Evolutionary conservation across 30 jellyfish, hydroid and myxozoan species (phyloP).

Genomic region (Aurelia coerulea): DNA sequence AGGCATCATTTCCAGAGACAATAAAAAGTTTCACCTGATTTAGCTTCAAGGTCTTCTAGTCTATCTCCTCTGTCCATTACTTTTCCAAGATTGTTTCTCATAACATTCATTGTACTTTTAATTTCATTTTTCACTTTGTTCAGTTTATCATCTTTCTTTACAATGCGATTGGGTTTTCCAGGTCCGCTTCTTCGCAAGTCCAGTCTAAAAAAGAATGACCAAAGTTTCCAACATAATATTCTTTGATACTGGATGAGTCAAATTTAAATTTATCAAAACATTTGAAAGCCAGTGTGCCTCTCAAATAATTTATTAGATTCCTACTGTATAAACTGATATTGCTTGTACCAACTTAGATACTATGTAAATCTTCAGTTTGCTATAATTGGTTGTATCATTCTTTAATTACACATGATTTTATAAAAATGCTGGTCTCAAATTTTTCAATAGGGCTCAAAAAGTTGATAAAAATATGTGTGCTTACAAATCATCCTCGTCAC

Average conservation of each 20-base stretch:
- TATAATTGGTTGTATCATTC: no score
- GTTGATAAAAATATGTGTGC: background rate
- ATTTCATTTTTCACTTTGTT: constrained; percentile 82
- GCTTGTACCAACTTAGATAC: no score
- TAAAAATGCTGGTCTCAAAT: no score
- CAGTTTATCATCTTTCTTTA: constrained; percentile 47
- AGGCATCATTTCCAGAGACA: no score
- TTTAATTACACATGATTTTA: no score
- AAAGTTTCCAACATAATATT: background rate
- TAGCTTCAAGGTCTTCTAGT: constrained; percentile 95
- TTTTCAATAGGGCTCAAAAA: no score
- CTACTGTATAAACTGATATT: no score
- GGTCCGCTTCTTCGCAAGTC: constrained; percentile 54
- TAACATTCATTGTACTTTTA: constrained; percentile 84
- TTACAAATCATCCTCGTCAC: constrained; percentile 96
- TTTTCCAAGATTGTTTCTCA: constrained; percentile 84
- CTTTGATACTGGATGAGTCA: no score
- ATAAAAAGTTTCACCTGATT: constrained; percentile 72
- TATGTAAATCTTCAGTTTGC: no score
- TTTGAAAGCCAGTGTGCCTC: no score
- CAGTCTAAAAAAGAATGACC: constrained; percentile 14
- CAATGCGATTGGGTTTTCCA: constrained; percentile 56
- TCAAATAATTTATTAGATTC: no score
- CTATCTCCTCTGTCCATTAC: constrained; percentile 94
- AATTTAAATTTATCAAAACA: no score